Base-by-base conservation (phyloP, 2,888 invertebrate genomes). In the Cantharis nigra region DNA sequence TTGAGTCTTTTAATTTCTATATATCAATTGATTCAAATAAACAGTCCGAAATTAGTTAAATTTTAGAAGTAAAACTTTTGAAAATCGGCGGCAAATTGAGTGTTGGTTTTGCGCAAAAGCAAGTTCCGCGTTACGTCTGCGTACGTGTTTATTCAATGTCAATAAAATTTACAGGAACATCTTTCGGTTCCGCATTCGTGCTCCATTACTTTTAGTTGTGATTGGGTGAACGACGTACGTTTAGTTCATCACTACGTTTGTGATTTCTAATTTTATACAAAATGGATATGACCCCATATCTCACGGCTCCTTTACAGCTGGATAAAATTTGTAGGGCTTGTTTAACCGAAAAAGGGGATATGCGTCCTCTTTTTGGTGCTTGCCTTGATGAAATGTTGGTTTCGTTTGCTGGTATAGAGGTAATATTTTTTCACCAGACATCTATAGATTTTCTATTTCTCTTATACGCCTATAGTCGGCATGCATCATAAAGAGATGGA, bases 321-420 rank as follows among this genome's bases (percentile, higher is more conserved):
- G 88, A 89, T 72, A 89, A 88, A 83, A 88, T 90, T 18, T 90
- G 90, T 83, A 85, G 90, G 76, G 89, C 89, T 18, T 90, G 90
- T 83, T 83, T 90, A 72, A 85, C 88, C 18, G 87, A 87, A 84
- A 89, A 88, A 80, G 89, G 89, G 10, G 88, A 89, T 76, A 90
- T 90, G 90, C 86, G 88, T 79, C 89, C 89, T 18, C 84, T 90
- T 74, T 90, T 88, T 83, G 90, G 90, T 14, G 88, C 89, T 63
- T 90, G 89, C 82, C 84, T 90, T 64, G 90, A 90, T 80, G 88
- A 89, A 86, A 90, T 90, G 90, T 83, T 90, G 16, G 83, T 86
- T 77, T 87, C 88, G 30, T 88, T 90, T 78, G 88, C 90, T 76
- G 83, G 86, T 71, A 85, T 89, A 65, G 82, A 89, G 85, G 89